Base-by-base conservation (phyloP, 1,140 invertebrate genomes). In the Copidosoma floridanum region DNA sequence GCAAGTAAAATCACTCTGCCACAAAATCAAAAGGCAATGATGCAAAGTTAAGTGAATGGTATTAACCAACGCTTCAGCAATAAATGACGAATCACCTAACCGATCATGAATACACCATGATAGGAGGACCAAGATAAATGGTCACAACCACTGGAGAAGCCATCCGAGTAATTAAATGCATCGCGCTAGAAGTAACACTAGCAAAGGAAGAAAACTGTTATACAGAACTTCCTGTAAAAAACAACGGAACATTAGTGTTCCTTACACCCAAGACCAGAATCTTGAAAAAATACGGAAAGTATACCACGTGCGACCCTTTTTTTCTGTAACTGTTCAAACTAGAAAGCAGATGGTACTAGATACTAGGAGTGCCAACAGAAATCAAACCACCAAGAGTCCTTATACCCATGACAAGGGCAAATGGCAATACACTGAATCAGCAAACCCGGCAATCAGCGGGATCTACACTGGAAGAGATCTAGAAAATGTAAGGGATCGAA, bases 111-210 rank as follows among this genome's bases (percentile, higher is more conserved):
- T 68, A 57, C 18, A 26, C 38, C 3, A 14, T 67, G 0, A 70
- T 70, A 61, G 63, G 61, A 46, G 59, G 53, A 5, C 65, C 65
- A 0, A 67, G 57, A 2, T 64, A 63, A 47, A 69, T 69, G 65
- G 66, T 61, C 0, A 26, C 61, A 0, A 14, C 57, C 0, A 41
- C 48, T 0, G 66, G 68, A 14, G 65, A 69, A 59, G 59, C 40
- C 7, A 35, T 64, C 1, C 56, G 58, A 27, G 16, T 69, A 0
- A 41, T 64, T 0, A 59, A 67, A 51, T 71, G 68, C 24, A 50
- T 66, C 10, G 60, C 65, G 0, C 32, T 65, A 0, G 41, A 61
- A 2, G 53, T 67, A 1, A 62, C n/a, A 24, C 1, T 63, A 0
- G 11, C 53, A 26, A 38, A 38, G 14, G 52, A 40, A 0, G 16